Evolutionary conservation across 2,113 vertebrate species (phyloP).

Genomic region (Clarias magur): DNA sequence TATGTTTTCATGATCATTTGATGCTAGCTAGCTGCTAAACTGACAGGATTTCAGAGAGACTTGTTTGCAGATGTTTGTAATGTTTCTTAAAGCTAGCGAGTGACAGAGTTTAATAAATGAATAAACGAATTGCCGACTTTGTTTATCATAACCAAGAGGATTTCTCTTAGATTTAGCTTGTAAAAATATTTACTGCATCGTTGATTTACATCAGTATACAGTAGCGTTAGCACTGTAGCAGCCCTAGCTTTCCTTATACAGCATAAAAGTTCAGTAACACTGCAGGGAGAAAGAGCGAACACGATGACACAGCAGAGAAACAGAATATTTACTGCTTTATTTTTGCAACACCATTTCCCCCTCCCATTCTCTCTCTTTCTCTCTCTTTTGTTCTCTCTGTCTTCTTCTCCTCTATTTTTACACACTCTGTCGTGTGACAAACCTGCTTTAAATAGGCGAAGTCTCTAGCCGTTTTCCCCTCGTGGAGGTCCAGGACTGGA

Average conservation of each 20-base stretch:
- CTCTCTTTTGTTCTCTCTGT: constrained; percentile 9
- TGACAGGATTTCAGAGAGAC: no score
- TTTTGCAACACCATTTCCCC: constrained; percentile 32
- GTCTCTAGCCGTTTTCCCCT: constrained; percentile 64
- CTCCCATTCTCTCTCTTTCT: not conserved
- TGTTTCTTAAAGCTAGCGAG: no score
- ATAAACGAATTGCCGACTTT: no score
- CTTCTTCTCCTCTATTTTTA: constrained; percentile 54
- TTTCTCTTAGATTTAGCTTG: no score
- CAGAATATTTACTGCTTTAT: constrained; percentile 50
- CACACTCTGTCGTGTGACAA: constrained; percentile 57
- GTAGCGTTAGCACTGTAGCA: not conserved
- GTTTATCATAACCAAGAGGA: no score
- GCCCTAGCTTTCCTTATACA: not conserved
- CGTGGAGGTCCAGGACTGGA: constrained; percentile 61
- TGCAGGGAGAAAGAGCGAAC: constrained; percentile 11
- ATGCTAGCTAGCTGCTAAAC: no score
- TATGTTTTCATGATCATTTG: no score
- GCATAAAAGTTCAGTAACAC: constrained; percentile 10
- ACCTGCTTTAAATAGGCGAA: constrained; percentile 68
- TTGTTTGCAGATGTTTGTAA: no score
- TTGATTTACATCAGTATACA: not conserved
- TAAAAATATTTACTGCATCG: not conserved
- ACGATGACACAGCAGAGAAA: constrained; percentile 36
- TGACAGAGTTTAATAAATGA: no score